Percentiles rank a stretch among this genome's conserved stretches.
phyloP scores from a whole-genome alignment of 2,113 vertebrate genomes.

The Pluvianellus socialis region DNA sequence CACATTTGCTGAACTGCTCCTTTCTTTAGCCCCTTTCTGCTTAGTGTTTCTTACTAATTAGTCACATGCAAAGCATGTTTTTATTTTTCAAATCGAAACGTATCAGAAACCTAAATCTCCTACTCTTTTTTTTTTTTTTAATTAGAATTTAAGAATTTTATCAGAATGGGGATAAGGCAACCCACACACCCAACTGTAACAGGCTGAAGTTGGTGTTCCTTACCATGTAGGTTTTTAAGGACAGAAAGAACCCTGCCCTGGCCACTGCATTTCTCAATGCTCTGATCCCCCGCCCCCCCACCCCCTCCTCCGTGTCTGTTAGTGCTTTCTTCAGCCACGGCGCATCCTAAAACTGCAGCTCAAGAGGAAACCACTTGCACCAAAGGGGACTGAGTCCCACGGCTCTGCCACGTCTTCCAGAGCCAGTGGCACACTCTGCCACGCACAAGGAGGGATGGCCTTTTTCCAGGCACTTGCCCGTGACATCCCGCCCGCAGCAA shows the following conservation, averaged over 20 bases:
- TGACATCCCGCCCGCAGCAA: background rate
- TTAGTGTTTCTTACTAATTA: background rate
- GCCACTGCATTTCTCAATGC: background rate
- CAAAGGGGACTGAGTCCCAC: background rate
- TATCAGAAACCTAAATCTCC: background rate
- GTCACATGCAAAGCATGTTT: background rate
- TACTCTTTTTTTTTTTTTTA: background rate
- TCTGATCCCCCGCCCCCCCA: background rate
- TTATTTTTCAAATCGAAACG: background rate
- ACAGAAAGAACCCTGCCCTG: background rate
- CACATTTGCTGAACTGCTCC: background rate
- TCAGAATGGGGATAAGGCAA: background rate
- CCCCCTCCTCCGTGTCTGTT: background rate
- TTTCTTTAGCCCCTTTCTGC: background rate
- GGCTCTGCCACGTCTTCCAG: background rate
- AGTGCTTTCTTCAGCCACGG: background rate
- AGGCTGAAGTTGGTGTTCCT: background rate
- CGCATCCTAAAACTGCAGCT: background rate
- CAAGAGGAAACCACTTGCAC: background rate
- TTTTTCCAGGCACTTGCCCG: no score
- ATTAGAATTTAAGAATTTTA: background rate
- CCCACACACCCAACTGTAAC: background rate
- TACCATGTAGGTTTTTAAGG: background rate
- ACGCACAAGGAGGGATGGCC: accelerated
- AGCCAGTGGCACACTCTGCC: accelerated